phyloP scores from a whole-genome alignment of 2,113 vertebrate genomes.

The Chrysemys picta region DNA sequence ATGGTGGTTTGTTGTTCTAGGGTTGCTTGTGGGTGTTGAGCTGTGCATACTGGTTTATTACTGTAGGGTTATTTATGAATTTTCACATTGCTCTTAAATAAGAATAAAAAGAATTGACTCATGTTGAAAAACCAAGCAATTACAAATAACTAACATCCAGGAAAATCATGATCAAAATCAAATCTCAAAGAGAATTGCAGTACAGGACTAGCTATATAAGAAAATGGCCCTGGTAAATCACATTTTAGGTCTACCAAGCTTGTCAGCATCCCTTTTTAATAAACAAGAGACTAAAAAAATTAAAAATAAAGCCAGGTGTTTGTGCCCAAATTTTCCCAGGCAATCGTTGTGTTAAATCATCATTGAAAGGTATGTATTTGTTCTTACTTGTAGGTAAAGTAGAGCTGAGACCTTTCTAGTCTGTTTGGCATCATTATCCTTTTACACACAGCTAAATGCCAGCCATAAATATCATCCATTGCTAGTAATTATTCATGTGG shows the following conservation, averaged over 20 bases:
- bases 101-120: not conserved
- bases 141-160: not conserved
- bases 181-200: not conserved
- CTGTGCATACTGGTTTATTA: accelerated
- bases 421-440: accelerated
- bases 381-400: not conserved
- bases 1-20: accelerated
- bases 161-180: not conserved
- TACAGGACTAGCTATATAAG: not conserved
- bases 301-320: not conserved
- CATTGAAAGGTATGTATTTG: not conserved
- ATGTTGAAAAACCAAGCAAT: not conserved
- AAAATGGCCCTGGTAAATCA: not conserved
- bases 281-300: not conserved
- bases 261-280: not conserved
- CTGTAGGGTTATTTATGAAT: not conserved
- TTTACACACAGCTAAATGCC: not conserved
- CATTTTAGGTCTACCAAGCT: not conserved
- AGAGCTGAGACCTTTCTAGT: not conserved
- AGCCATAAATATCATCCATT: not conserved
- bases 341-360: not conserved
- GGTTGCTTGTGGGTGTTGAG: accelerated
- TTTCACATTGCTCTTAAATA: not conserved
- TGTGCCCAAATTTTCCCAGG: not conserved
- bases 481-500: slow-evolving; percentile 9